These are phyloP conservation scores for Agrochola circellaris DNA, from an alignment of 2,888 invertebrate species.

Conservation along the genomic window DNA sequence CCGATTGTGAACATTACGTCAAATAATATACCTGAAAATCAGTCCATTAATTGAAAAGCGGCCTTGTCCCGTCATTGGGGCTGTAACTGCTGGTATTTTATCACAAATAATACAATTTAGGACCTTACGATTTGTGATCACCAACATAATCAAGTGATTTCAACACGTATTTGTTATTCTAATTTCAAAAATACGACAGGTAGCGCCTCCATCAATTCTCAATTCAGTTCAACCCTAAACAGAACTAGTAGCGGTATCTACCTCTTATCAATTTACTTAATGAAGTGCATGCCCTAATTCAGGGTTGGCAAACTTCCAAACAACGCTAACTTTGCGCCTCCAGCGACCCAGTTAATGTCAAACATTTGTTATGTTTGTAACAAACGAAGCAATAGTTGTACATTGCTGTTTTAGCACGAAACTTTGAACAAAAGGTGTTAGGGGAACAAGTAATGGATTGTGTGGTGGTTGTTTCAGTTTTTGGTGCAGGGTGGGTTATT, in stretches of 20 bases:
- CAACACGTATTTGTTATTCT: background rate
- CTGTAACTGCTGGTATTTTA: no score
- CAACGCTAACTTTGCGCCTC: slow-evolving; percentile 55
- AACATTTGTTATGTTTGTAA: slow-evolving; percentile 59
- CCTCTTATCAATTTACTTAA: slow-evolving; percentile 79
- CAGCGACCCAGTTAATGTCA: slow-evolving; percentile 62
- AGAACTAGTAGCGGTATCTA: slow-evolving; percentile 60
- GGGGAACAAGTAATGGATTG: slow-evolving; percentile 36
- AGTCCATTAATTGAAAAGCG: background rate
- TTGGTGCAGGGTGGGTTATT: slow-evolving; percentile 26
- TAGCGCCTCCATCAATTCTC: slow-evolving; percentile 4
- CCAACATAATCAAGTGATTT: background rate
- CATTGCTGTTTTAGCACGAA: slow-evolving; percentile 39
- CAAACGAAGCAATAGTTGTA: slow-evolving; percentile 41
- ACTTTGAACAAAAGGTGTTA: slow-evolving; percentile 52
- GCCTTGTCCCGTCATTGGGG: no score
- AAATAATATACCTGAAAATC: background rate
- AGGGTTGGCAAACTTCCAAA: slow-evolving; percentile 74
- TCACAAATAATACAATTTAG: no score
- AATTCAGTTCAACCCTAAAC: slow-evolving; percentile 55
- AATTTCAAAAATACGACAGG: background rate
- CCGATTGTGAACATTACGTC: background rate
- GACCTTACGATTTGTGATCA: no score
- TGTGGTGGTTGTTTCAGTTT: slow-evolving; percentile 29
- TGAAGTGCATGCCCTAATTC: slow-evolving; percentile 78